phyloP scores from a whole-genome alignment of 1,140 invertebrate species.

The Ceratoteleas bidentatus region DNA sequence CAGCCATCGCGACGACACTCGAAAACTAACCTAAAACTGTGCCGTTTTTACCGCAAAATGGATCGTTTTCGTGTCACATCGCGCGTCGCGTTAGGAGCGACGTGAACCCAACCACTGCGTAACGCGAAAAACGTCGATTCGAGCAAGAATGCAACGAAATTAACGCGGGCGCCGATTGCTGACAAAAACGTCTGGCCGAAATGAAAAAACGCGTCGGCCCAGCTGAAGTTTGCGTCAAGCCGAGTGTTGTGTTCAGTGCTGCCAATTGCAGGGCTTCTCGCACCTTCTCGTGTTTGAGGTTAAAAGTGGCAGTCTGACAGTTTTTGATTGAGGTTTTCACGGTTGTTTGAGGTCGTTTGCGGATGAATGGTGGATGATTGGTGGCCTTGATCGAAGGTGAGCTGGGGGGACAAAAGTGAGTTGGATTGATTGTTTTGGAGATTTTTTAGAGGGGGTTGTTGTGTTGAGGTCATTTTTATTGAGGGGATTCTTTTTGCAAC shows the following conservation, averaged over 20 bases:
- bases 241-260: not conserved
- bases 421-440: no score
- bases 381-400: no score
- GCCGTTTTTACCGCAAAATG: conserved; percentile 30
- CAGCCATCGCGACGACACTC: conserved; percentile 71
- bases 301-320: not conserved
- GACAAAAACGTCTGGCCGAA: conserved; percentile 1
- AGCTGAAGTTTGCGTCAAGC: not conserved
- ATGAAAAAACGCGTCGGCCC: conserved; percentile 6
- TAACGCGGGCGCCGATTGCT: not conserved
- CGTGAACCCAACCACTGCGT: not conserved
- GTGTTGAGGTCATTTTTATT: no score
- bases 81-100: not conserved
- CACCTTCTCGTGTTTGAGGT: not conserved
- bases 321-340: no score
- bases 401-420: no score
- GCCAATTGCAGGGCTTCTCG: not conserved
- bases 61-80: not conserved
- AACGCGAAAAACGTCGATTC: not conserved
- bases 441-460: no score
- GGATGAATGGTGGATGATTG: no score
- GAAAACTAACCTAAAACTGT: conserved; percentile 58
- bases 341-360: no score
- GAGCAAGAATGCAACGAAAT: not conserved
- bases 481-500: no score